A percentile compares a stretch with the other conserved stretches of the same genome.
Conservation (phyloP, 2,113 vertebrate genomes). For the Cathartes aura region DNA sequence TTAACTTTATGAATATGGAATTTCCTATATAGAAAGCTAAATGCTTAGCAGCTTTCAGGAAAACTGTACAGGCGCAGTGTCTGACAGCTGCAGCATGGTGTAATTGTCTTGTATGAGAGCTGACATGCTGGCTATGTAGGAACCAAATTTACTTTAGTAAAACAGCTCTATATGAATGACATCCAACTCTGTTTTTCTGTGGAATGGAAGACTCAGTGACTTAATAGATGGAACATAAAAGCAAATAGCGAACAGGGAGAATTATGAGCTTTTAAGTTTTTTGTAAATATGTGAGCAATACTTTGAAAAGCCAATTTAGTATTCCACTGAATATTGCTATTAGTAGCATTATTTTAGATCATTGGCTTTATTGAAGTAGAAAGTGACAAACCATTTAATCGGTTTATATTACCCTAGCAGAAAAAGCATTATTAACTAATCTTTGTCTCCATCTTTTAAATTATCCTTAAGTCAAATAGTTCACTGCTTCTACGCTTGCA, state of each 20-base stretch:
- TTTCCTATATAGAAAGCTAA: not conserved
- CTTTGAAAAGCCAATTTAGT: not conserved
- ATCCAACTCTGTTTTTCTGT: not conserved
- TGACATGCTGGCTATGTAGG: fast-evolving
- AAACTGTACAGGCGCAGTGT: not conserved
- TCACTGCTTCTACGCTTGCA: not conserved
- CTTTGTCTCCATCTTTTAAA: not conserved
- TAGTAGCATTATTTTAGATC: not conserved
- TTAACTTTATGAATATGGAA: not conserved
- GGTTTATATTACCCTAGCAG: not conserved
- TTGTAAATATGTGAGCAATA: not conserved
- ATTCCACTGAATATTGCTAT: not conserved
- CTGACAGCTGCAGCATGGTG: not conserved
- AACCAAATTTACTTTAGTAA: not conserved
- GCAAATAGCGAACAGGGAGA: not conserved
- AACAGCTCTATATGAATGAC: not conserved
- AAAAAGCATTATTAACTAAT: not conserved
- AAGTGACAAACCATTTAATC: not conserved
- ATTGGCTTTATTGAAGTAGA: not conserved
- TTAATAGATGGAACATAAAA: not conserved
- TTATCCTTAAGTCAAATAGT: not conserved
- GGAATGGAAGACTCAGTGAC: not conserved
- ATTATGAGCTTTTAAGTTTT: not conserved
- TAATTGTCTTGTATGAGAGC: not conserved
- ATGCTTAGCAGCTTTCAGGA: not conserved